These are phyloP conservation scores for Timema podura DNA, from an alignment of 2,888 invertebrate species.

Conservation along the genomic window DNA sequence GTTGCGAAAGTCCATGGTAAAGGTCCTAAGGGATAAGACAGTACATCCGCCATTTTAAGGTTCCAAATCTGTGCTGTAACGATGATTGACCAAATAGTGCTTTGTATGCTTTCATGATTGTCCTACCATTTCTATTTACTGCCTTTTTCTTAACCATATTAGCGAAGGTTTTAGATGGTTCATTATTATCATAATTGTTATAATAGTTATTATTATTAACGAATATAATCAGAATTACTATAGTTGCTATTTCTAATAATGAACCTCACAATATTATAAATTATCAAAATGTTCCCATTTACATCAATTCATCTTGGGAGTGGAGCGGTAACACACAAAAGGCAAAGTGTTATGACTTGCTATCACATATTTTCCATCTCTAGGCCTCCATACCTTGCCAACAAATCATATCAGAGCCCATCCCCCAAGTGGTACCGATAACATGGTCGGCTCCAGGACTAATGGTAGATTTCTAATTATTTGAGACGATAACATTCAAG, in stretches of 20 bases:
- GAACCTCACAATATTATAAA: neutral
- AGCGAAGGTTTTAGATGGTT: neutral
- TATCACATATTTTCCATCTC: neutral
- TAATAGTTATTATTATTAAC: too few species aligned
- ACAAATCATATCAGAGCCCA: too few species aligned
- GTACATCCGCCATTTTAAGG: neutral
- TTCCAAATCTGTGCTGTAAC: neutral
- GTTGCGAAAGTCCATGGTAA: neutral
- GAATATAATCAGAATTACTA: too few species aligned
- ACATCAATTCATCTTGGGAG: neutral
- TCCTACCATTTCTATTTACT: neutral
- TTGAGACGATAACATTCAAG: too few species aligned
- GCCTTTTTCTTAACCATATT: neutral
- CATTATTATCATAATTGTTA: neutral
- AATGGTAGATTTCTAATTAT: too few species aligned
- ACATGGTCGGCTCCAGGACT: neutral
- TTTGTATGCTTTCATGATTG: neutral
- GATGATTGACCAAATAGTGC: neutral
- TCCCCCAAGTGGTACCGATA: neutral
- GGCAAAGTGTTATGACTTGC: neutral
- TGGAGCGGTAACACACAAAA: neutral
- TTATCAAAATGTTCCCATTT: neutral
- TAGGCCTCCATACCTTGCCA: too few species aligned
- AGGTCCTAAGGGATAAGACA: neutral
- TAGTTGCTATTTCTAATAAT: too few species aligned